Evolutionary conservation across 2,888 invertebrate genomes (phyloP), one percentile per base, ranked within the genome.

Genomic region (Penaeus monodon): DNA sequence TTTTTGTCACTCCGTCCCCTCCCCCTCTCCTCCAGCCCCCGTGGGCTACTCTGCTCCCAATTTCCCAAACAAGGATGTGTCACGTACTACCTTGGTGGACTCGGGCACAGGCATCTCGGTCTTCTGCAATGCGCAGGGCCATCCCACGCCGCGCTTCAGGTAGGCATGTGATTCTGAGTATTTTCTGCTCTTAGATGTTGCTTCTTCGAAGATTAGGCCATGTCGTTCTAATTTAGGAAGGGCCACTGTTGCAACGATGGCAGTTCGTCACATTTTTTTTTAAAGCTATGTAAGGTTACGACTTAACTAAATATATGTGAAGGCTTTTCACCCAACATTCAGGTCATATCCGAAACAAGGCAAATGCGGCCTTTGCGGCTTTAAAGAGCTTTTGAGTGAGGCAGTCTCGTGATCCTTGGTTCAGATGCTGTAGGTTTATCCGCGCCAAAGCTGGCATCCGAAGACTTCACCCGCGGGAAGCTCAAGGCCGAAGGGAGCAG

Each of bases 101-200:
- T 63, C 78, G 20, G 82, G 77, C 68, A 44, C 78, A 7, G 64
- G 86, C 57, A 68, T 86, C 64, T 77, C 86, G 7, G 82, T 86
- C 63, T 70, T 82, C 92, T 96, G 96, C 92, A 95, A 95, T 84
- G 96, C 95, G 90, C 95, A 96, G 93, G 95, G 94, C 91, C 95
- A 94, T 92, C 95, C 95, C 90, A 93, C 95, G 92, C 95, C 95
- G 90, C 93, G 93, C 92, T 95, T 95, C 94, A 95, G 95, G 95
- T 95, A 94, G 77, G 81, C 20, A 7, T 29, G n/a, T 10, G 57
- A 49, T 77, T 49, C 17, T 2, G 17, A 57, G 12, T 14, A 57
- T 57, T 57, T 57, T 17, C 0, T 57, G 14, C 57, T 17, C 17
- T 57, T 57, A 20, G 10, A 10, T 14, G 57, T 17, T 57, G 57